Base-by-base conservation (phyloP, 1,140 invertebrate genomes). In the Pogonomyrmex californicus region DNA sequence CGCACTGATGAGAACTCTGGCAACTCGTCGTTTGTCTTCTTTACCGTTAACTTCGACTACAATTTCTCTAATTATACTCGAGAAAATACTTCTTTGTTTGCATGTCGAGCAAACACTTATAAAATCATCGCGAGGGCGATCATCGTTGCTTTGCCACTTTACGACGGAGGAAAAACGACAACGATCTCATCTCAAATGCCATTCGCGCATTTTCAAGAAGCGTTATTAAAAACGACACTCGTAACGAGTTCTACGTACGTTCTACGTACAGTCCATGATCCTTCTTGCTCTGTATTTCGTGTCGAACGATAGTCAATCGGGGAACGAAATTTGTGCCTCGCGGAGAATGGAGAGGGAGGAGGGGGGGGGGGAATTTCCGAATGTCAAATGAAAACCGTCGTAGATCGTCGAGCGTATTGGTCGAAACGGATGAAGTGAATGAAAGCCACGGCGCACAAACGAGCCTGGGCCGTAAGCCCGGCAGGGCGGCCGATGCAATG, bases 51-150 rank as follows among this genome's bases (percentile, higher is more conserved):
- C 77, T 86, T 86, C 1, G 63, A 23, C n/a, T 71, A 77, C 56
- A 47, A 86, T 86, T 86, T 89, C 41, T 78, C 76, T 90, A 90
- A 89, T 90, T 90, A 86, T 33, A 54, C 56, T 71, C 4, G 36
- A 63, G 47, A 12, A 51, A 10, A 56, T 49, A 56, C n/a, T n/a
- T 51, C 33, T 63, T 58, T n/a, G 81, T 54, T 79, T 54, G 70
- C 30, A 54, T n/a, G n/a, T n/a, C n/a, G 49, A 58, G 44, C 10
- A 83, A 41, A 44, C 33, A 23, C 10, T 23, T 23, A 54, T 58
- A 86, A 88, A 86, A 56, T 51, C 38, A 23, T 49, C 47, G 23
- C 47, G 54, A 33, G 38, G 33, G 4, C 23, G 36, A 47, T 75
- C 56, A 51, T 86, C 81, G 60, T 49, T 30, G 38, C 58, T 56